phyloP scores from a whole-genome alignment of 2,888 invertebrate genomes.

The Lasioglossum oenotherae region DNA sequence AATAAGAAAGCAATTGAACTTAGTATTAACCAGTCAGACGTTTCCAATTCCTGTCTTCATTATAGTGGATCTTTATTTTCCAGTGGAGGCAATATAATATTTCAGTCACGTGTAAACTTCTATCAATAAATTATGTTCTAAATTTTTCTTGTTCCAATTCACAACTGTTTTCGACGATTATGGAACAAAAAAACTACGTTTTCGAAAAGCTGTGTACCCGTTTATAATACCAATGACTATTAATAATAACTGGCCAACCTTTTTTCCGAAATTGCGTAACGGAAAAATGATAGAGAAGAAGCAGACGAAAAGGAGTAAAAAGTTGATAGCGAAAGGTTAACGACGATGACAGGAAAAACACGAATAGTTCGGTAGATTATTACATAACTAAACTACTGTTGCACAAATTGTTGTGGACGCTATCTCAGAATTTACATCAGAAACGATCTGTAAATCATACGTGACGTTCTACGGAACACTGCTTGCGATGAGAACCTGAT shows the following conservation, averaged over 20 bases:
- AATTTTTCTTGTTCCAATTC: not conserved
- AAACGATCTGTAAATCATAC: conserved; percentile 30
- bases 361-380: not conserved
- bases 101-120: not conserved
- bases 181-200: not conserved
- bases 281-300: not conserved
- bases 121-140: not conserved
- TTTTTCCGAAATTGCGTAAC: not conserved
- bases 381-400: not conserved
- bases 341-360: not conserved
- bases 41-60: not conserved
- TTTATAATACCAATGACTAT: not conserved
- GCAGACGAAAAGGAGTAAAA: not conserved
- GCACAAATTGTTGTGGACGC: conserved; percentile 1
- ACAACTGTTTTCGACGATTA: not conserved
- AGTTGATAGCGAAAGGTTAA: not conserved
- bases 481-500: conserved; percentile 1
- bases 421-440: not conserved
- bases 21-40: not conserved
- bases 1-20: not conserved
- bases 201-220: not conserved
- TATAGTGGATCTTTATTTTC: not conserved
- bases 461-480: not conserved
- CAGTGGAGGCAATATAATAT: not conserved
- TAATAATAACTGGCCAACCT: not conserved